A percentile compares a stretch with the other conserved stretches of the same genome.
Evolutionary conservation across 2,888 invertebrate genomes (phyloP).

Genomic region (Ochropleura leucogaster): DNA sequence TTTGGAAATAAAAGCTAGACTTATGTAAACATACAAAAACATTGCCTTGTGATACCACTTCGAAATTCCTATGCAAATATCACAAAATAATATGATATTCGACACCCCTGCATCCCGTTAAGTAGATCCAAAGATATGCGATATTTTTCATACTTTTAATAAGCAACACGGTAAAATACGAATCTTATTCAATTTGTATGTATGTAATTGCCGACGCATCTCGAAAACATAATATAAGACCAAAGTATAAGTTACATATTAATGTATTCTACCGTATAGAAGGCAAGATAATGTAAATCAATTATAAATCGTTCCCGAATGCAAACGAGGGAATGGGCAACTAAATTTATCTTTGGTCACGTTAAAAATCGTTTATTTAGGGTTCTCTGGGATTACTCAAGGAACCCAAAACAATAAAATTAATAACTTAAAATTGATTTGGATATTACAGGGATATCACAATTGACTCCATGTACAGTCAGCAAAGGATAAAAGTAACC

Average conservation of each 20-base stretch:
- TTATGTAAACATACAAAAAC: slow-evolving; percentile 11
- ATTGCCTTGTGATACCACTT: not conserved
- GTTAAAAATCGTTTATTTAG: slow-evolving; percentile 42
- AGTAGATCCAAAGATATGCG: slow-evolving; percentile 27
- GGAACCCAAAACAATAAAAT: no score
- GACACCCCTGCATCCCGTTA: slow-evolving; percentile 20
- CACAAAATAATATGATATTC: slow-evolving; percentile 18
- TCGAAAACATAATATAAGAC: slow-evolving; percentile 45
- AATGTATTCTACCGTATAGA: slow-evolving; percentile 56
- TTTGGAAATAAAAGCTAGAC: not conserved
- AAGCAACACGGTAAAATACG: slow-evolving; percentile 24
- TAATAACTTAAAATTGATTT: not conserved
- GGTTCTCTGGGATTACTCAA: slow-evolving; percentile 25
- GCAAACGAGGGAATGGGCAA: slow-evolving; percentile 64
- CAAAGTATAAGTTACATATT: slow-evolving; percentile 61
- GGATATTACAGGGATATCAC: no score
- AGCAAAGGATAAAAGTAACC: no score
- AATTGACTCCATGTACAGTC: no score
- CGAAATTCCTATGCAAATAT: slow-evolving; percentile 40
- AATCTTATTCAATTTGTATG: slow-evolving; percentile 46
- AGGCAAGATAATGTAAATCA: slow-evolving; percentile 67
- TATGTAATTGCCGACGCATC: slow-evolving; percentile 39
- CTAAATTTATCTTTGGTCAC: slow-evolving; percentile 48
- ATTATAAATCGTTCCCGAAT: slow-evolving; percentile 72
- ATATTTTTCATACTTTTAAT: slow-evolving; percentile 51